Evolutionary conservation across 2,888 invertebrate species (phyloP).

Genomic region (Osmoderma eremita): DNA sequence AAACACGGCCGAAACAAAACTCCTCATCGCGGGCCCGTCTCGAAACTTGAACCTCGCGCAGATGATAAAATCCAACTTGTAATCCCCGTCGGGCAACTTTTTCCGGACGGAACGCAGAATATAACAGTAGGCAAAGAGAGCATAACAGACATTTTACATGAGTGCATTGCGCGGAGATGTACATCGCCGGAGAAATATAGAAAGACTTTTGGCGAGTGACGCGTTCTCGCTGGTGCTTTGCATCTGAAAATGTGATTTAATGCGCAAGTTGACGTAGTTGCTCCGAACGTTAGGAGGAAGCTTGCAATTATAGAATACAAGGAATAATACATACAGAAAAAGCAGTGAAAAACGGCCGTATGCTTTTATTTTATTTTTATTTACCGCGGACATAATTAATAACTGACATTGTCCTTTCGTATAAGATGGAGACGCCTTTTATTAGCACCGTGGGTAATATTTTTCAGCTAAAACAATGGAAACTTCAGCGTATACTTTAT

Average conservation of each 20-base stretch:
- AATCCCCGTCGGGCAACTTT: constrained; percentile 7
- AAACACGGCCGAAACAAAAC: no score
- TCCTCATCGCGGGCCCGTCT: not conserved
- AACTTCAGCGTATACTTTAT: no score
- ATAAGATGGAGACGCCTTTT: constrained; percentile 4
- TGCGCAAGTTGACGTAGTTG: constrained; percentile 5
- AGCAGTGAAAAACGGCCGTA: not conserved
- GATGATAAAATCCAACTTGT: constrained; percentile 13
- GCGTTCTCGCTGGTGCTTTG: constrained; percentile 4
- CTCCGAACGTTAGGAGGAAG: not conserved
- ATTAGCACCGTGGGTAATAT: not conserved
- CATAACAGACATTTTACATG: constrained; percentile 15
- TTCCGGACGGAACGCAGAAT: not conserved
- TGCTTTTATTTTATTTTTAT: not conserved
- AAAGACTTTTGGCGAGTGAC: constrained; percentile 3
- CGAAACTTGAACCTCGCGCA: not conserved
- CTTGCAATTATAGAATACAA: not conserved
- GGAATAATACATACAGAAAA: not conserved
- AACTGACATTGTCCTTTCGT: no score
- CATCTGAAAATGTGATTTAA: constrained; percentile 13
- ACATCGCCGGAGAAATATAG: constrained; percentile 1
- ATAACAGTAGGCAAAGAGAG: not conserved
- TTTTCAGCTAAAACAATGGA: not conserved
- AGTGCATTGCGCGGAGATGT: constrained; percentile 6
- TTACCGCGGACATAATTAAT: not conserved